A percentile compares a stretch with the other conserved stretches of the same genome.
phyloP scores from a whole-genome alignment of 2,113 vertebrate species.

The Notarius lentiginosus region DNA sequence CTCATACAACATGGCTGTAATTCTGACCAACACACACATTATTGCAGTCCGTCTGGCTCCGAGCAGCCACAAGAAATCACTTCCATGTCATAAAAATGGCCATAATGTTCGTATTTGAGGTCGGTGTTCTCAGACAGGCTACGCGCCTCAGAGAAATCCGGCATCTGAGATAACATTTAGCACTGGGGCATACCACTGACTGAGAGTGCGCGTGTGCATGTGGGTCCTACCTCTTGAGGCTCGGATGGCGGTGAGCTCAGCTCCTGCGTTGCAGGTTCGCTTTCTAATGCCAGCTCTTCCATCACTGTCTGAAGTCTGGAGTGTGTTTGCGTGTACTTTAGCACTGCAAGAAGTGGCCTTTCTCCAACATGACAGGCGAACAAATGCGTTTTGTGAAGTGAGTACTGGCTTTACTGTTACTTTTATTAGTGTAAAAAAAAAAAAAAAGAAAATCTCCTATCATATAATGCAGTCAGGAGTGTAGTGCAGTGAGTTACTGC shows the following conservation, averaged over 20 bases:
- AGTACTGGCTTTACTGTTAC: background rate
- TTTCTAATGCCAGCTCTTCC: slow-evolving; percentile 51
- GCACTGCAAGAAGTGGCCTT: background rate
- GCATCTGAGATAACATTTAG: background rate
- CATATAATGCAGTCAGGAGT: background rate
- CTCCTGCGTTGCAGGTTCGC: slow-evolving; percentile 60
- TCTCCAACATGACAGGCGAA: no score
- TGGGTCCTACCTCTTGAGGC: slow-evolving; percentile 59
- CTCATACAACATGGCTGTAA: background rate
- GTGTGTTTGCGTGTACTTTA: background rate
- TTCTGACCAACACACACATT: background rate
- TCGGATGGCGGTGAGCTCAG: slow-evolving; percentile 59
- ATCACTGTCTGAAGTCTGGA: slow-evolving; percentile 8
- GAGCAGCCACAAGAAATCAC: background rate
- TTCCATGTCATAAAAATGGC: background rate
- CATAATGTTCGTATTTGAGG: slow-evolving; percentile 1
- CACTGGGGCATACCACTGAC: background rate
- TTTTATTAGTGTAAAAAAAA: background rate
- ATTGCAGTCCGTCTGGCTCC: background rate
- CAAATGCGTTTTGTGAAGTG: background rate
- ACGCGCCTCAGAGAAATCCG: background rate
- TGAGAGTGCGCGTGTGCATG: background rate
- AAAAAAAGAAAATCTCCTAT: slow-evolving; percentile 12
- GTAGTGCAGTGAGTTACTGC: background rate
- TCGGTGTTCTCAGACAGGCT: background rate